phyloP scores from a whole-genome alignment of 1,140 invertebrate species.

The Matsumurasca onukii region DNA sequence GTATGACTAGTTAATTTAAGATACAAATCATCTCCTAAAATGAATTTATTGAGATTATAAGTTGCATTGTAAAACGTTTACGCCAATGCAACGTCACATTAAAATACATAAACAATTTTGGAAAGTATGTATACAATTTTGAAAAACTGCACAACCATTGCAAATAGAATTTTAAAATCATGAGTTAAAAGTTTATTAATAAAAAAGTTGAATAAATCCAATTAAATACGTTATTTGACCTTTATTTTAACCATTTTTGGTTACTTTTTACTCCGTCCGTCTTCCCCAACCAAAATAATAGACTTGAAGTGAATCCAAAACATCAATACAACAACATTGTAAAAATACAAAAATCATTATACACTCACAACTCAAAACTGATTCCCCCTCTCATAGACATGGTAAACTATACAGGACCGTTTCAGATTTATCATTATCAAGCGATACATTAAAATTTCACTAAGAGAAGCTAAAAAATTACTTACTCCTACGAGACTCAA shows the following conservation, averaged over 20 bases:
- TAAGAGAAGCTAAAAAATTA: constrained; percentile 23
- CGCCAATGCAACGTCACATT: too few relatives aligned
- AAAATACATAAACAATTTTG: too few relatives aligned
- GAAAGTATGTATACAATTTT: too few relatives aligned
- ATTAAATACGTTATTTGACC: too few relatives aligned
- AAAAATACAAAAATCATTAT: constrained; percentile 25
- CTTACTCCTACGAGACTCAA: constrained; percentile 19
- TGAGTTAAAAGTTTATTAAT: not conserved
- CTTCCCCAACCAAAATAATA: constrained; percentile 7
- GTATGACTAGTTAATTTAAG: constrained; percentile 25
- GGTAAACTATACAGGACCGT: not conserved
- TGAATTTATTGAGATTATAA: too few relatives aligned
- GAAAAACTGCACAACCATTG: too few relatives aligned
- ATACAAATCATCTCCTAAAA: too few relatives aligned
- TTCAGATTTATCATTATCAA: constrained; percentile 17
- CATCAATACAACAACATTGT: constrained; percentile 14
- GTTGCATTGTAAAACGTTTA: too few relatives aligned
- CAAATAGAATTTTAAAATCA: not conserved
- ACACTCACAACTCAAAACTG: constrained; percentile 9
- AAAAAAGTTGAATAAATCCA: not conserved
- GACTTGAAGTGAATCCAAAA: too few relatives aligned
- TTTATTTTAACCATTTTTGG: too few relatives aligned
- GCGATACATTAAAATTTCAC: constrained; percentile 15
- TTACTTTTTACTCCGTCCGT: too few relatives aligned
- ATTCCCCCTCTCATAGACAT: not conserved